A percentile compares a stretch with the other conserved stretches of the same genome.
Evolutionary conservation across 2,888 invertebrate genomes (phyloP).

Genomic region (Lutraria lutraria): DNA sequence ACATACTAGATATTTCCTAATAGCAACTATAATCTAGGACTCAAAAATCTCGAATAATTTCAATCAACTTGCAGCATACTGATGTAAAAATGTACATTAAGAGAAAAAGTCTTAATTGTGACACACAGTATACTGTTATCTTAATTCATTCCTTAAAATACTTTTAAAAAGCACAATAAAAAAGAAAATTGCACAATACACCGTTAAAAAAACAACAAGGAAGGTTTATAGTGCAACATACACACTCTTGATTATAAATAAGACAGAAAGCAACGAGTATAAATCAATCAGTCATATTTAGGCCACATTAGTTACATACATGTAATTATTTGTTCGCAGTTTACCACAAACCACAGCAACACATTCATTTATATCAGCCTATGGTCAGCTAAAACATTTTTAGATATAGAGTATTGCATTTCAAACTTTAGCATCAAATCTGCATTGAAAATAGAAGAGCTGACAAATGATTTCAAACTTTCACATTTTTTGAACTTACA

Average conservation of each 20-base stretch:
- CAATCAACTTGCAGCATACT: conserved; percentile 3
- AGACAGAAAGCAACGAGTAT: not conserved
- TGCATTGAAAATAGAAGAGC: too few species aligned
- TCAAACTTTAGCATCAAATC: too few species aligned
- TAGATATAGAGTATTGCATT: too few species aligned
- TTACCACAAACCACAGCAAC: too few species aligned
- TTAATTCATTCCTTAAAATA: conserved; percentile 23
- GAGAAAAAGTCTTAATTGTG: not conserved
- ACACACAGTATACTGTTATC: not conserved
- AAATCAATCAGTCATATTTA: not conserved
- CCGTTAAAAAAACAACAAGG: conserved; percentile 11
- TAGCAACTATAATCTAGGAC: not conserved
- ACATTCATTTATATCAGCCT: too few species aligned
- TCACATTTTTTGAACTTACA: too few species aligned
- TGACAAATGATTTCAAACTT: too few species aligned
- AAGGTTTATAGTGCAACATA: conserved; percentile 16
- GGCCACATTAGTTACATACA: too few species aligned
- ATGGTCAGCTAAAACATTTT: too few species aligned
- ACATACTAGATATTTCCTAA: not conserved
- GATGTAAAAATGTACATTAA: not conserved
- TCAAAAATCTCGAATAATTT: not conserved
- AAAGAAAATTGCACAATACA: conserved; percentile 21
- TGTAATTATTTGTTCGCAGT: too few species aligned
- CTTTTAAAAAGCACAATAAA: conserved; percentile 25
- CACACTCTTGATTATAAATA: conserved; percentile 12